Percentiles rank a stretch among this genome's conserved stretches.
phyloP scores from a whole-genome alignment of 2,113 vertebrate species.

The Prunella fulvescens region DNA sequence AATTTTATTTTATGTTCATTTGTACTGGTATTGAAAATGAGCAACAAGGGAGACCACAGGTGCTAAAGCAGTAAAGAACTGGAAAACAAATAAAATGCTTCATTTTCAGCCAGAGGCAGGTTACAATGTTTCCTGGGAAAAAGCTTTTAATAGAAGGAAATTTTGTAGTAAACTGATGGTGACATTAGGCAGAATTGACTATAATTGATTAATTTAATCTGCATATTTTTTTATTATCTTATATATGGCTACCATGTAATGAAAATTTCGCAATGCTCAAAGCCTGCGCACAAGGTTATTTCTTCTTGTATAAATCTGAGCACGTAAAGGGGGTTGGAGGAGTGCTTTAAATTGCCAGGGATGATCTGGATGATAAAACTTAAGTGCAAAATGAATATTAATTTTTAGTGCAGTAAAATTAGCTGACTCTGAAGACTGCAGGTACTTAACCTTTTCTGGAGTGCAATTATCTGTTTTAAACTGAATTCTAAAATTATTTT shows the following conservation, averaged over 20 bases:
- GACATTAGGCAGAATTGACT: not conserved
- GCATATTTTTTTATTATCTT: conserved; percentile 12
- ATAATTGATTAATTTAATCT: conserved; percentile 1
- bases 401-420: conserved; percentile 41
- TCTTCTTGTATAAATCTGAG: conserved; percentile 17
- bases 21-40: conserved; percentile 39
- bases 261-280: not conserved
- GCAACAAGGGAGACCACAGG: conserved; percentile 22
- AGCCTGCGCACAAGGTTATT: not conserved
- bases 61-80: conserved; percentile 15
- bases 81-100: conserved; percentile 29
- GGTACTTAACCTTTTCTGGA: conserved; percentile 31
- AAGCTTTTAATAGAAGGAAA: not conserved
- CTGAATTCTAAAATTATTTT: not conserved
- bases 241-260: not conserved
- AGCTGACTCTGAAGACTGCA: conserved; percentile 15
- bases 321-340: not conserved
- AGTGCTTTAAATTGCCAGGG: conserved; percentile 34
- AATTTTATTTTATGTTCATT: conserved; percentile 22
- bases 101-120: conserved; percentile 6
- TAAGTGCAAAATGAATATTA: conserved; percentile 49
- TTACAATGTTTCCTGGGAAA: not conserved
- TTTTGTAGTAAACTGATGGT: not conserved
- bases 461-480: not conserved
- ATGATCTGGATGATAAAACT: conserved; percentile 39